A percentile compares a stretch with the other conserved stretches of the same genome.
Evolutionary conservation across 2,888 invertebrate species (phyloP).

Genomic region (Lepidochrysops patricia): DNA sequence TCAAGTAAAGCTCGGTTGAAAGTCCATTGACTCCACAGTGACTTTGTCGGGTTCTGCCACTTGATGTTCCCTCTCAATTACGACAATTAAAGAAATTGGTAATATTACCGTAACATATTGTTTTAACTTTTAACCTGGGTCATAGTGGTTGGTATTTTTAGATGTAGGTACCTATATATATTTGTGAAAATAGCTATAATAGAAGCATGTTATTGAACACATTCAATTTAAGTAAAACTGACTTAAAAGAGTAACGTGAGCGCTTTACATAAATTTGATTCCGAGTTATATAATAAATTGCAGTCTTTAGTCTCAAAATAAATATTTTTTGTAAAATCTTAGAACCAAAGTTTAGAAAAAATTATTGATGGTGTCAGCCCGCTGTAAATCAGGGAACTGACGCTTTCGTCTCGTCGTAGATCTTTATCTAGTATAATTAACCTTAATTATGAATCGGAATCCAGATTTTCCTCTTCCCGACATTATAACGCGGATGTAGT

Average conservation of each 20-base stretch:
- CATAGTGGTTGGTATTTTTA: neutral
- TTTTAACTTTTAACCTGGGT: conserved; percentile 1
- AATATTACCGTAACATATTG: neutral
- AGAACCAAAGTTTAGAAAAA: neutral
- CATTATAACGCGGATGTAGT: conserved; percentile 48
- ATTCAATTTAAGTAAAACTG: too few species aligned
- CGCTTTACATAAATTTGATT: too few species aligned
- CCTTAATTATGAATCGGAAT: conserved; percentile 28
- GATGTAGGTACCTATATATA: too few species aligned
- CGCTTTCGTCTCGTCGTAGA: too few species aligned
- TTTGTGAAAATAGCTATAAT: too few species aligned
- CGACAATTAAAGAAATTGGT: neutral
- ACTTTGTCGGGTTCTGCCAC: conserved; percentile 7
- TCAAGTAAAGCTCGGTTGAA: conserved; percentile 7
- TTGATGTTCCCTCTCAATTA: conserved; percentile 7
- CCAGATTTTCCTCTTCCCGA: conserved; percentile 12
- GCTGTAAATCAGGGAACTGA: neutral
- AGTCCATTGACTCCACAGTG: conserved; percentile 8
- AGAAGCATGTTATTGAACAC: too few species aligned
- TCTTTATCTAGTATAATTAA: neutral
- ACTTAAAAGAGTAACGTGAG: too few species aligned
- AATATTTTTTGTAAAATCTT: neutral
- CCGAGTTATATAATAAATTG: too few species aligned
- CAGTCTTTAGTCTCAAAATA: too few species aligned
- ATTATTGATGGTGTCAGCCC: neutral